Base-by-base conservation (phyloP, 2,888 invertebrate genomes). In the Andrena fulva region DNA sequence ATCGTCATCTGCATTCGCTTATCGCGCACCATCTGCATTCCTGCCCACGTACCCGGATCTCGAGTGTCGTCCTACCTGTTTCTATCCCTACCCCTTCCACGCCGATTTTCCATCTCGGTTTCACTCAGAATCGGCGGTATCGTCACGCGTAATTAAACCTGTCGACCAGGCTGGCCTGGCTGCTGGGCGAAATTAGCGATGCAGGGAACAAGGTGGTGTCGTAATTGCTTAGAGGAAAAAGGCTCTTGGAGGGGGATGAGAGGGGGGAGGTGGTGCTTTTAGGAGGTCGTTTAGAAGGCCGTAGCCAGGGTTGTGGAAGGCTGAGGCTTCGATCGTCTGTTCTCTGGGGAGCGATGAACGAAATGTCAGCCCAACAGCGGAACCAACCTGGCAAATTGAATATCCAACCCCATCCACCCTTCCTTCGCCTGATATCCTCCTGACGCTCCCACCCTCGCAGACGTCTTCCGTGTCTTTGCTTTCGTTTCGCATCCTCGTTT, bases 361-460 rank as follows among this genome's bases (percentile, higher is more conserved):
- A 92, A 92, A 92, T 92, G 92, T 92, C 92, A 92, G 82, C 84
- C 83, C 88, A 89, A 85, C 82, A 88, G 89, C 91, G 91, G 89
- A 92, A 91, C 92, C 88, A 75, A 83, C 82, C 85, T 74, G 80
- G 87, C 87, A 90, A 90, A 92, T 91, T 91, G 91, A 91, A 91
- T 90, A 91, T 89, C 87, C 87, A 77, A 76, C 87, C 84, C 76
- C 78, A 59, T 83, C 76, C 67, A 64, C 27, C 54, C 52, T 67
- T 72, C 80, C 71, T 66, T 50, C 24, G 62, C 16, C 52, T 64
- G 80, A 66, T 73, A 77, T 85, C 82, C 82, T 77, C 72, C 67
- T 29, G 48, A 24, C 24, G 27, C 16, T 7, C 10, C 31, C 16
- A 16, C 52, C 64, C 27, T 16, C 20, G 1, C 52, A 29, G 31